These are phyloP conservation scores for Bombus difficillimus DNA, from an alignment of 1,140 invertebrate species.

Conservation along the genomic window DNA sequence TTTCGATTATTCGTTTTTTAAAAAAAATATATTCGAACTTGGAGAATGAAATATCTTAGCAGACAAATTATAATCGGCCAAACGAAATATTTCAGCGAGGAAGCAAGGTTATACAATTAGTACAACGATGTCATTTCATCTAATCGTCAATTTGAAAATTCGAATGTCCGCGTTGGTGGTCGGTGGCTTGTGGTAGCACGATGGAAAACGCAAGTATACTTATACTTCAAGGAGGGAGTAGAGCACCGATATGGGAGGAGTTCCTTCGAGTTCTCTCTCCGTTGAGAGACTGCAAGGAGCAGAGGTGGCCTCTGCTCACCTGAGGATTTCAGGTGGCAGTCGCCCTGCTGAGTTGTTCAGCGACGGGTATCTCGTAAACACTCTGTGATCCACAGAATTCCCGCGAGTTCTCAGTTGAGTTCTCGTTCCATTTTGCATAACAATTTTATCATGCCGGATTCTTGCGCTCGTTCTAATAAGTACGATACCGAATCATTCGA, in stretches of 20 bases:
- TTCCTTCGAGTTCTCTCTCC: constrained; percentile 61
- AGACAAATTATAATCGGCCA: too few relatives aligned
- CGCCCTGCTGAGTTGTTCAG: constrained; percentile 73
- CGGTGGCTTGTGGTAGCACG: constrained; percentile 17
- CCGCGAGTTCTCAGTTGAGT: constrained; percentile 45
- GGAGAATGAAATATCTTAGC: not conserved
- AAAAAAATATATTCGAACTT: not conserved
- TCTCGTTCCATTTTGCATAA: constrained; percentile 6
- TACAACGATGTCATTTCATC: not conserved
- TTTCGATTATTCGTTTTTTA: too few relatives aligned
- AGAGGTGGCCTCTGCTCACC: constrained; percentile 73
- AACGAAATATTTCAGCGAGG: not conserved
- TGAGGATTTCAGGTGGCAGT: constrained; percentile 74
- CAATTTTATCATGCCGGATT: constrained; percentile 28
- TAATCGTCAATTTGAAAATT: not conserved
- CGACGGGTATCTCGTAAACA: constrained; percentile 66
- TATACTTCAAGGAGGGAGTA: constrained; percentile 42
- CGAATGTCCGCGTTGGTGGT: not conserved
- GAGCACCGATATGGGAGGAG: constrained; percentile 70
- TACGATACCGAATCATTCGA: not conserved
- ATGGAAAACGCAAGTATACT: constrained; percentile 19
- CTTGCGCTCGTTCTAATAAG: not conserved
- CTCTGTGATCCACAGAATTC: constrained; percentile 24
- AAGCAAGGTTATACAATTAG: not conserved
- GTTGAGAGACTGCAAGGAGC: constrained; percentile 71